Evolutionary conservation across 2,797 vertebrate genomes (phyloP), one percentile per base, ranked within the genome.

Genomic region (Sus cebifrons): DNA sequence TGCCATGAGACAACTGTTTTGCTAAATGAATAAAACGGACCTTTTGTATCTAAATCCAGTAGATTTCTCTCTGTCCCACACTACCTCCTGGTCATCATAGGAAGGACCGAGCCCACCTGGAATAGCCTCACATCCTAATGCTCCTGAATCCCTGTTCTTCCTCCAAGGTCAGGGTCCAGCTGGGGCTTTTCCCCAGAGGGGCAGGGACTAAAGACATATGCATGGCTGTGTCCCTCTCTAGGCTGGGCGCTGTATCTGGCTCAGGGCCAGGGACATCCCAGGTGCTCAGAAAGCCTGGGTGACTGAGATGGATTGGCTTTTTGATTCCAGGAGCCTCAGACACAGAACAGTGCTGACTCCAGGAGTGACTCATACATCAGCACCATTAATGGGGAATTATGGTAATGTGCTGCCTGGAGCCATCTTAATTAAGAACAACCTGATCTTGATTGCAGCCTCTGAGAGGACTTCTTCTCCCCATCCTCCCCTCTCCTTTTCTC

Each of bases 341-440:
- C 68, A 88, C 64, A 44, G 88, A 94, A 67, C 64, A 94, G 49
- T n/a, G 71, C 90, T 95, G 92, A 96, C 84, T 77, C 0, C 0
- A 60, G 49, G 44, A 65, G 8, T 90, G 87, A 90, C 49, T 95
- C 93, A 85, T n/a, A 25, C 64, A 78, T 90, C 91, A 94, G 49
- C 85, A 40, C 56, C 87, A 92, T 89, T 95, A 93, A 90, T 73
- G 54, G 56, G 44, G 54, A 90, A 92, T 94, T 96, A 90, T 79
- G 92, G 78, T 94, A 97, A 96, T 92, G 13, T 4, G 20, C 81
- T 94, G 77, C 87, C 62, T 86, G 77, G 84, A 95, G 73, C 73
- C 62, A 17, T 90, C 92, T 92, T 86, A 79, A 92, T 96, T 95
- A 96, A 89, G 90, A 89, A 68, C 91, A 91, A 79, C 89, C 54